A percentile compares a stretch with the other conserved stretches of the same genome.
phyloP scores from a whole-genome alignment of 2,797 vertebrate species.

The Muraenolepis orangiensis region DNA sequence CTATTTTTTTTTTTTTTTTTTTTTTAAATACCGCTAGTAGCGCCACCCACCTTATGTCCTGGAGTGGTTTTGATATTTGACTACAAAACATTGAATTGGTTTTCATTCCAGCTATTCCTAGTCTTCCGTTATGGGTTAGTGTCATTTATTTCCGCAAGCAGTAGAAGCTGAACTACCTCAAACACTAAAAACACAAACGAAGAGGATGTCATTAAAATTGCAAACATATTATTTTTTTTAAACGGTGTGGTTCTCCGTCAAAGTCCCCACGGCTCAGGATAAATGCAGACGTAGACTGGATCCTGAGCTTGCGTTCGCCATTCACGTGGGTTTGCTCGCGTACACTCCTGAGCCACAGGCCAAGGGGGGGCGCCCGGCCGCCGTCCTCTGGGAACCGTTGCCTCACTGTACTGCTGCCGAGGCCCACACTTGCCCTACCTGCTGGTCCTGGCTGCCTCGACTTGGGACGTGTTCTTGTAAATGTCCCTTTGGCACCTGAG shows the following conservation, averaged over 20 bases:
- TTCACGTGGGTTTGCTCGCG: neutral
- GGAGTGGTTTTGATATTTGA: neutral
- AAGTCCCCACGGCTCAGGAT: neutral
- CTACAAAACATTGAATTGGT: neutral
- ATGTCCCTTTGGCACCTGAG: neutral
- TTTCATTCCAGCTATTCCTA: neutral
- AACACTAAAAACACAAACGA: neutral
- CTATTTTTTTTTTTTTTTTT: no score
- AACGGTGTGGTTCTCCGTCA: neutral
- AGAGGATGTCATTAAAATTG: neutral
- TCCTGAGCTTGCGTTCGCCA: neutral
- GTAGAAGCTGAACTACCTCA: neutral
- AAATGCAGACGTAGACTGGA: neutral
- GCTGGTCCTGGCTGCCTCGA: neutral
- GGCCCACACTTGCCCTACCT: no score
- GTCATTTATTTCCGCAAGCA: neutral
- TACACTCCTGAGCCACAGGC: neutral
- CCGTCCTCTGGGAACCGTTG: neutral
- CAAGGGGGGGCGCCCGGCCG: neutral
- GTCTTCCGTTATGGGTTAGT: neutral
- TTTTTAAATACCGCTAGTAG: no score
- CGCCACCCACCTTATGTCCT: neutral
- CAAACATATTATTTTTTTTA: neutral
- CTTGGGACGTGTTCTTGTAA: slow-evolving; percentile 2
- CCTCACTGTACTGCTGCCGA: neutral